Base-by-base conservation (phyloP, 2,113 vertebrate species). In the Ophiodon elongatus region DNA sequence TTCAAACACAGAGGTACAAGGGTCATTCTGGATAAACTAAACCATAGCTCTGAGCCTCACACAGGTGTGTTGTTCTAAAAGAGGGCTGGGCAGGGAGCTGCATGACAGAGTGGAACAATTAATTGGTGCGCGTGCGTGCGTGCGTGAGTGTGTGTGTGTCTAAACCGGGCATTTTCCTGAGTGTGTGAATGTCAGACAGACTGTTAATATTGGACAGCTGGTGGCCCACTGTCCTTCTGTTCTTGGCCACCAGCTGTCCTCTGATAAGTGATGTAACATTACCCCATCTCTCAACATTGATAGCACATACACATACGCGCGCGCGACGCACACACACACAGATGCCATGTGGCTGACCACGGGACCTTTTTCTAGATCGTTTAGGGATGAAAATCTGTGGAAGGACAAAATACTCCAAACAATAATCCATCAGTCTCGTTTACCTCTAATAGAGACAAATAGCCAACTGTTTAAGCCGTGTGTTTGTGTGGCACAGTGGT, bases 191-290 rank as follows among this genome's bases (percentile, higher is more conserved):
- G 74, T 76, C 70, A 79, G 31, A 43, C 57, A 35, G 64, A 39
- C 62, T 37, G 47, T 76, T 79, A 77, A 76, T 75, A 76, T 83
- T 62, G 60, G 41, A 43, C 41, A 43, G 41, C 41, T 43, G 41
- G 41, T 43, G 41, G 41, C 41, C 37, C 17, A 23, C 9, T 35
- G 8, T 52, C 37, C 59, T 57, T 76, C 73, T 69, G 70, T 82
- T 80, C 79, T 56, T 66, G 75, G 57, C 69, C 72, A 79, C 82
- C 92, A 89, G 82, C 90, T 92, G 89, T 90, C 87, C 63, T 64
- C 74, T 65, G 71, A 79, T 85, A 84, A 84, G 79, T 80, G 78
- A 86, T 86, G 67, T 79, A 82, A 86, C 77, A 59, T 81, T 75
- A 64, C 71, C 66, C 76, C 74, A 74, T 84, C 67, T 66, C 63